A percentile compares a stretch with the other conserved stretches of the same genome.
These are phyloP conservation scores for Chalcis sispes DNA, from an alignment of 2,888 invertebrate species.

Conservation along the genomic window DNA sequence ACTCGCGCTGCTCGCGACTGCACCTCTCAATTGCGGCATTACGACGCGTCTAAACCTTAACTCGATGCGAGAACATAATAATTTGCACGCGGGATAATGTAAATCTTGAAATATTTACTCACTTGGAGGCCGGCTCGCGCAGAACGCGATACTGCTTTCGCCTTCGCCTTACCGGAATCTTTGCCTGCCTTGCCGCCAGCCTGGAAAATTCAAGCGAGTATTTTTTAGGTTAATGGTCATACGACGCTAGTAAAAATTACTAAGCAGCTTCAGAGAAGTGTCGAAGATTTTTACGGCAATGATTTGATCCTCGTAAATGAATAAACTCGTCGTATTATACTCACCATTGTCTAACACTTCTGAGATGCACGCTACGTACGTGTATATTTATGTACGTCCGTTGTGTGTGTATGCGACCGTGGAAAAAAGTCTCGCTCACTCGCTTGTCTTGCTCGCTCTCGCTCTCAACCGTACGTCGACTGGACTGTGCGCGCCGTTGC, in stretches of 20 bases:
- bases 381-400: not conserved
- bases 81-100: not conserved
- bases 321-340: not conserved
- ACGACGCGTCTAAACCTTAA: not conserved
- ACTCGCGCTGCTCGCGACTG: not conserved
- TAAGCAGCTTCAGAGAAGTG: not conserved
- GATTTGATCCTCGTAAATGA: no score
- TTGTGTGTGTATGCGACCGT: not conserved
- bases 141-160: slow-evolving; percentile 99
- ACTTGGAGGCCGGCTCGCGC: slow-evolving; percentile 99
- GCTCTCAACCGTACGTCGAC: not conserved
- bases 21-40: no score
- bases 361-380: not conserved
- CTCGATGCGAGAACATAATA: not conserved
- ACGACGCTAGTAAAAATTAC: not conserved
- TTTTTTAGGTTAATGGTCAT: slow-evolving; percentile 73
- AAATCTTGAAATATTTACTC: slow-evolving; percentile 73
- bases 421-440: not conserved
- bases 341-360: slow-evolving; percentile 34
- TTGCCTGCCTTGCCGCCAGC: slow-evolving; percentile 99
- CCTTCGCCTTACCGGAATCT: slow-evolving; percentile 99
- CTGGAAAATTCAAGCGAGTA: slow-evolving; percentile 77
- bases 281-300: no score
- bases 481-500: slow-evolving; percentile 8
- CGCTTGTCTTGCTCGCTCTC: slow-evolving; percentile 14